Evolutionary conservation across 2,113 vertebrate genomes (phyloP).

Genomic region (Melanotaenia duboulayi): DNA sequence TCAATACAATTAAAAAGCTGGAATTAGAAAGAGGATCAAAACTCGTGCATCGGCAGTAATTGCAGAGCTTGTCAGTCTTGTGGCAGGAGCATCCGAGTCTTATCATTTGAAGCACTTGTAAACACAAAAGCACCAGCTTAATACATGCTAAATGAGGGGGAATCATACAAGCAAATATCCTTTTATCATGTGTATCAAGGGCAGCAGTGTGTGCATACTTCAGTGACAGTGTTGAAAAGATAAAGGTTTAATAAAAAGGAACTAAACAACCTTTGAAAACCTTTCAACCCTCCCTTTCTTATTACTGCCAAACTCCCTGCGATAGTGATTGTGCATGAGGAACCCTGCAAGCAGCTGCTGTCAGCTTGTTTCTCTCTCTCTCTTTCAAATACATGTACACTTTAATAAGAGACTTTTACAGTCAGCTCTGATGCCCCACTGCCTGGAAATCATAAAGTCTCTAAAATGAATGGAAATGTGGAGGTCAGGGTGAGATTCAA

Average conservation of each 20-base stretch:
- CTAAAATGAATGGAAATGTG: conserved; percentile 53
- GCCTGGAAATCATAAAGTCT: conserved; percentile 43
- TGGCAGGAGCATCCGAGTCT: too few species aligned
- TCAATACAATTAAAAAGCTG: background rate
- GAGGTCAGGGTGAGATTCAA: conserved; percentile 41
- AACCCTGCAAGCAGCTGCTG: conserved; percentile 26
- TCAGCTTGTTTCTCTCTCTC: background rate
- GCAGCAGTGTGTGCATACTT: conserved; percentile 14
- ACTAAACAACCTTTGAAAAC: conserved; percentile 39
- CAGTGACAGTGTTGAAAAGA: conserved; percentile 10
- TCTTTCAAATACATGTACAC: conserved; percentile 31
- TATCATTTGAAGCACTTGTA: background rate
- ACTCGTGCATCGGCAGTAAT: background rate
- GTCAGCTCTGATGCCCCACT: conserved; percentile 46
- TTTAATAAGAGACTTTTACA: conserved; percentile 60
- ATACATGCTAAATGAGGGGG: conserved; percentile 27
- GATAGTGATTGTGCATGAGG: background rate
- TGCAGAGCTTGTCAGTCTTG: background rate
- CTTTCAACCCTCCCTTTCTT: conserved; percentile 31
- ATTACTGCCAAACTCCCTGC: conserved; percentile 6
- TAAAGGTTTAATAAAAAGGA: conserved; percentile 5
- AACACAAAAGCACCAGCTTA: conserved; percentile 1
- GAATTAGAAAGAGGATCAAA: background rate
- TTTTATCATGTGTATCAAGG: conserved; percentile 53
- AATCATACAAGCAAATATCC: conserved; percentile 36